Evolutionary conservation across 1,140 invertebrate genomes (phyloP).

Genomic region (Lepidurus arcticus): DNA sequence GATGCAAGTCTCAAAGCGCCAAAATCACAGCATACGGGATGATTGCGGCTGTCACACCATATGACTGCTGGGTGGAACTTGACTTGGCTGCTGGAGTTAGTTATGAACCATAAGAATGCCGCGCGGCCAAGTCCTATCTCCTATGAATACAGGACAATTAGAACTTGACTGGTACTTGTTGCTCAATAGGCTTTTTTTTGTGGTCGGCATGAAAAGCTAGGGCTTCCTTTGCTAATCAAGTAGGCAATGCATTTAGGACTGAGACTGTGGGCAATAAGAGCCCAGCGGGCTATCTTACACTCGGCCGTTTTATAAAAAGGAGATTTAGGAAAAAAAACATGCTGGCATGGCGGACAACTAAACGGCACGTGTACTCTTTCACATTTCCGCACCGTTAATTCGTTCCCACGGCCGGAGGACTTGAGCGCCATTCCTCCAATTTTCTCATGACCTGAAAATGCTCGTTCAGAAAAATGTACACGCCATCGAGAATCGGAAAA

Average conservation of each 20-base stretch:
- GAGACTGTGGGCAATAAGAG: no score
- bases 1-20: neutral
- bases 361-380: slow-evolving; percentile 5
- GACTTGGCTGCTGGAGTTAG: neutral
- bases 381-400: slow-evolving; percentile 14
- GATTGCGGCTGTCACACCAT: slow-evolving; percentile 16
- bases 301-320: no score
- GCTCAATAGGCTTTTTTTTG: no score
- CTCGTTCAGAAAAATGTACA: neutral
- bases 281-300: no score
- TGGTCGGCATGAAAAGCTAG: no score
- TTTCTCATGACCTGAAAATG: slow-evolving; percentile 5
- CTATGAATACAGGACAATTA: no score
- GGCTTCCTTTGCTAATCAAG: no score
- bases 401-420: neutral
- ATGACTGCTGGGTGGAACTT: neutral
- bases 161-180: no score
- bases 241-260: no score
- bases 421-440: neutral
- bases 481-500: neutral
- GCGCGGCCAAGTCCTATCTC: no score
- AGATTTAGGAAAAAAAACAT: no score
- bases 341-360: neutral
- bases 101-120: neutral
- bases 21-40: slow-evolving; percentile 5